Base-by-base conservation (phyloP, 2,888 invertebrate genomes). In the Leistus spinibarbis region DNA sequence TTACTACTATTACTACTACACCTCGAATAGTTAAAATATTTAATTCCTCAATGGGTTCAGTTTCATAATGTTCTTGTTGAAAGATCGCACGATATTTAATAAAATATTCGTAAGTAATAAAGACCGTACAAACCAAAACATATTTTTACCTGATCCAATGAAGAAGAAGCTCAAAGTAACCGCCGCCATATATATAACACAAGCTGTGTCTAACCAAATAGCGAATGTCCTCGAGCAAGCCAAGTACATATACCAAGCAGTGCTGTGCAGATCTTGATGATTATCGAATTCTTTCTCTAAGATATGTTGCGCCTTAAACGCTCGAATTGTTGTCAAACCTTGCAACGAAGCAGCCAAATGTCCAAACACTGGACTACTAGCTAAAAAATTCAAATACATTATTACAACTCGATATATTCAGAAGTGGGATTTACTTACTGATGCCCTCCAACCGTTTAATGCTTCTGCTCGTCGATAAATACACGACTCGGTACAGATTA, bases 331-430 rank as follows among this genome's bases (percentile, higher is more conserved):
- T 0, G 95, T 91, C 77, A 99, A 88, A 0, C 98, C 98, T 83
- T 95, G 93, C 3, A 99, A 87, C 0, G 96, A 92, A 23, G 97
- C 94, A 82, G 93, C 95, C 81, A 98, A 87, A 83, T 98, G 97
- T 1, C 95, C 94, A 86, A 97, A 98, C n/a, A 99, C 95, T 0
- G 98, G 98, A 81, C 97, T 97, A 76, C 97, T 92, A 78, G 96
- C 95, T 95, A 86, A 62, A 84, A 82, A 65, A 71, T 60, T 71
- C 72, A 62, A 72, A 53, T 17, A 56, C 54, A 63, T 54, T 57
- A 66, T 24, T 17, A 40, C 67, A 68, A 57, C 27, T 68, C 54
- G 54, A 62, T 23, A 27, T 63, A 40, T 63, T 22, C 62, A 62
- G 17, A 62, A 19, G 4, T n/a, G 40, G 57, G 27, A 17, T 17